Evolutionary conservation across 2,797 vertebrate species (phyloP), one percentile per base, ranked within the genome.

Genomic region (Bradypodion ventrale): DNA sequence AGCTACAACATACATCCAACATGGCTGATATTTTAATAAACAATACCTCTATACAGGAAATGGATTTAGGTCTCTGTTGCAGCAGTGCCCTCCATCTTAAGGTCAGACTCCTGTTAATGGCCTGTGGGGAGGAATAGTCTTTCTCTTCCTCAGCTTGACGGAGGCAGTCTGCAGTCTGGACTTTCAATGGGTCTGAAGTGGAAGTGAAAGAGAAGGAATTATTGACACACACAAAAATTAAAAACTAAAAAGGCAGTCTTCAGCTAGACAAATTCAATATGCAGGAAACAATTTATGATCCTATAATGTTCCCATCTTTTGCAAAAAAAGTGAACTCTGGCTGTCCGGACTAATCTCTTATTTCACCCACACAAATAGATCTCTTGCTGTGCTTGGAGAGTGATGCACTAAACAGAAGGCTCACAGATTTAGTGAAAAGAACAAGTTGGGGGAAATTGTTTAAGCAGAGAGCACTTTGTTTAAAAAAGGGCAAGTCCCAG

Each of bases 401-500:
- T 87, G 75, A 86, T 56, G 63, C 79, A 81, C 80, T 1, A 4
- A 89, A 88, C 72, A 80, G 76, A 0, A 27, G 1, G 0, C 42
- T 83, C 76, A 94, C 96, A 83, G 80, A 94, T 0, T 88, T 96
- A 82, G 90, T 91, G 70, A 32, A 93, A 27, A 60, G 92, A 69
- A 82, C 76, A 37, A 83, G 27, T 44, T 60, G 66, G 21, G 63
- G 80, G 44, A 85, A 86, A 89, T 96, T 76, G 75, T 95, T 96
- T 87, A 88, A 63, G 60, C 90, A 92, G 60, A 92, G 59, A 90
- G 88, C 69, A 87, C 92, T 65, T 81, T 19, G 91, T 97, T 77
- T 96, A 96, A 88, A 90, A n/a, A 96, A 81, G 95, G 95, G 35
- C 89, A 95, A 84, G 94, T 93, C 95, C 94, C 42, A 95, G 92